phyloP scores from a whole-genome alignment of 2,888 invertebrate species.

The Laspeyria flexula region DNA sequence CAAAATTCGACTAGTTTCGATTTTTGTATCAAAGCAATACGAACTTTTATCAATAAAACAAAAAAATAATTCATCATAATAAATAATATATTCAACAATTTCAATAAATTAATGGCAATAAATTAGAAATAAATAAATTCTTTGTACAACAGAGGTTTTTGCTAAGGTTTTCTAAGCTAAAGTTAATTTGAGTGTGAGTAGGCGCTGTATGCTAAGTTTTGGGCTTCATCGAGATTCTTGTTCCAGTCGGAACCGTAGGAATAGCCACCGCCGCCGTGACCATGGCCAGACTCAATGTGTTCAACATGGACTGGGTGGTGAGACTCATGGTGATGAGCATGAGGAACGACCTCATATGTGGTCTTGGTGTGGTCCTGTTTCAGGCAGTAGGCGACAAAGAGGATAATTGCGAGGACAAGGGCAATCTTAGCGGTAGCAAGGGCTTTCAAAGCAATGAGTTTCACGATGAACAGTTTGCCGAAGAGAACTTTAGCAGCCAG shows the following conservation, averaged over 20 bases:
- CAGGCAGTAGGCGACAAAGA: conserved; percentile 81
- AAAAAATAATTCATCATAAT: conserved; percentile 53
- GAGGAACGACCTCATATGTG: conserved; percentile 79
- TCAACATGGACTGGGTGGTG: conserved; percentile 88
- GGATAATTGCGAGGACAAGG: conserved; percentile 90
- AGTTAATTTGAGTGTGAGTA: conserved; percentile 75
- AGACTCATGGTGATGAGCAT: conserved; percentile 82
- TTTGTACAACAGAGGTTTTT: conserved; percentile 77
- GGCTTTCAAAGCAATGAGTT: conserved; percentile 93
- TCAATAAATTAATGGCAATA: conserved; percentile 77
- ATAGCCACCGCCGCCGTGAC: conserved; percentile 64
- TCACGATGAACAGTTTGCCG: conserved; percentile 89
- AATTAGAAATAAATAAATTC: conserved; percentile 77
- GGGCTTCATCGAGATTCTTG: conserved; percentile 88
- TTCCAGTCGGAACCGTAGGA: conserved; percentile 79
- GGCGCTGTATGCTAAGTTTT: conserved; percentile 90
- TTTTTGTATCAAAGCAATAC: conserved; percentile 21
- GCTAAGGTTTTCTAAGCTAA: conserved; percentile 46
- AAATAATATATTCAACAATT: conserved; percentile 54
- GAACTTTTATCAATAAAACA: conserved; percentile 41
- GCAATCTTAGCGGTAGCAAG: conserved; percentile 93
- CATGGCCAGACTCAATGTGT: conserved; percentile 74
- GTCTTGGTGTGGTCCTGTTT: conserved; percentile 79
- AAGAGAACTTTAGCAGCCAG: conserved; percentile 75
- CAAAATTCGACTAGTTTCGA: conserved; percentile 24